Base-by-base conservation (phyloP, 2,797 vertebrate genomes). In the Mormyrus proboscirostris region DNA sequence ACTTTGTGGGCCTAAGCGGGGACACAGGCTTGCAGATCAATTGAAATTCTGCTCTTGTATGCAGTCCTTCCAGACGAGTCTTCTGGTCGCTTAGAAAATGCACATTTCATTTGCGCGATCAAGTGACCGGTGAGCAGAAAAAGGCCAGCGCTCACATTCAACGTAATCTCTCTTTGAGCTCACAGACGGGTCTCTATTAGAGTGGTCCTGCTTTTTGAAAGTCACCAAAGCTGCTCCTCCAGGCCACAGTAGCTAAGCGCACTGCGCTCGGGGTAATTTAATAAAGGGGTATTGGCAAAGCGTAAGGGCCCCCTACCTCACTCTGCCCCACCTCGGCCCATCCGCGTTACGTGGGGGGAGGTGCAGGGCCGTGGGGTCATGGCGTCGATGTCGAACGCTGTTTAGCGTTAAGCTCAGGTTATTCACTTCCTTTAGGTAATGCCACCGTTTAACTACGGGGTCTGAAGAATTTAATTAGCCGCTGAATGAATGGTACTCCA, bases 381-480 rank as follows among this genome's bases (percentile, higher is more conserved):
- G 19, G 41, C 7, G 7, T 8, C 16, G 41, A 47, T 47, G 1
- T 82, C 9, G 2, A 82, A 19, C 6, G 41, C 76, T 44, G 41
- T 47, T 82, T 73, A 73, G 19, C 41, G 6, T 41, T 82, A 47
- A 44, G 19, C 41, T 82, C 19, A 82, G 41, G 41, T 47, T 82
- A n/a, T 22, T 47, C 41, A 3, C 38, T 9, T 82, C 76, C 76
- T 47, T 82, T 47, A 82, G 38, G 76, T 47, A 82, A 41, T 44
- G 3, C 19, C 14, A 14, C 41, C 41, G 9, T 82, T 3, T 79
- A n/a, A 41, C 73, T 79, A 44, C 16, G 33, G 38, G 73, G 22
- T 44, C 73, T 82, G 76, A 47, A 82, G 76, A 82, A 47, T 82
- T 82, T 82, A 82, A 82, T 82, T 82, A 82, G 38, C 41, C 19